Conservation (phyloP, 2,888 invertebrate genomes). For the Acanthopleura granulata region DNA sequence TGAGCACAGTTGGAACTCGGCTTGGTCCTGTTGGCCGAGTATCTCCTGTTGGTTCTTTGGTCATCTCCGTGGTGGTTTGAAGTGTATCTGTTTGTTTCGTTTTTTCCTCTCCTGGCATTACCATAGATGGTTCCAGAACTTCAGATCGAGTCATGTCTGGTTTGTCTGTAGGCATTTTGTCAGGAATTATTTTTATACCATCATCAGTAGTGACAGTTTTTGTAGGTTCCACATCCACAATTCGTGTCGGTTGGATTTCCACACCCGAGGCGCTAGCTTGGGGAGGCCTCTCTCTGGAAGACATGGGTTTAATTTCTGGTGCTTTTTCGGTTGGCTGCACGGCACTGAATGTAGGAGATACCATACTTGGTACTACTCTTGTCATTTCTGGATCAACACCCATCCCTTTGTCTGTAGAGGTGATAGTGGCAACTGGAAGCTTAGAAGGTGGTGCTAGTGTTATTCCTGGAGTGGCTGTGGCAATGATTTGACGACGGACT, state of each 20-base stretch:
- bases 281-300: not conserved
- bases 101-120: not conserved
- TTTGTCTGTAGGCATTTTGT: not conserved
- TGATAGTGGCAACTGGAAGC: constrained; percentile 39
- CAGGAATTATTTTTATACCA: constrained; percentile 3
- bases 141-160: not conserved
- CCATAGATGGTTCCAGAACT: constrained; percentile 10
- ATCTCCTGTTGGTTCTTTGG: constrained; percentile 13
- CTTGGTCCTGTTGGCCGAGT: constrained; percentile 28
- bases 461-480: constrained; percentile 56
- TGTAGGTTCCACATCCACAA: not conserved
- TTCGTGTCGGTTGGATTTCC: constrained; percentile 19
- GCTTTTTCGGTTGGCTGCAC: constrained; percentile 42
- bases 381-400: constrained; percentile 49
- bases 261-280: not conserved
- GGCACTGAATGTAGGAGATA: constrained; percentile 60
- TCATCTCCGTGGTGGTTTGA: not conserved
- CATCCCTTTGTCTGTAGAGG: constrained; percentile 38
- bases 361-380: constrained; percentile 66
- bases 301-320: constrained; percentile 18
- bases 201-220: not conserved
- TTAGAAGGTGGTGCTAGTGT: constrained; percentile 57
- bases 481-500: constrained; percentile 66
- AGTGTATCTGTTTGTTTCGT: not conserved
- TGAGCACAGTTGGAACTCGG: constrained; percentile 16